Conservation (phyloP, 2,888 invertebrate species). For the Eupithecia subfuscata region DNA sequence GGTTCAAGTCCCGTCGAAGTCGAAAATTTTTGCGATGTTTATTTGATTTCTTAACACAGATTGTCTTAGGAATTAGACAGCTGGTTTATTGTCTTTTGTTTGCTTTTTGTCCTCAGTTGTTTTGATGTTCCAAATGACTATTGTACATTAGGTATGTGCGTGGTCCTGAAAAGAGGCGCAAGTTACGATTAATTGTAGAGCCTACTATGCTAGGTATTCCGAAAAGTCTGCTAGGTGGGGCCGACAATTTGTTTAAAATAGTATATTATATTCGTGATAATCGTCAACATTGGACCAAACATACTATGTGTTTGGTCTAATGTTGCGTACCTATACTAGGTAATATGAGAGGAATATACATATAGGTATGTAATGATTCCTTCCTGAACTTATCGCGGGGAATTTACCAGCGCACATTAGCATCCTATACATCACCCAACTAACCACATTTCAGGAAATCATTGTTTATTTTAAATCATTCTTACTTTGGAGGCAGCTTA, state of each 20-base stretch:
- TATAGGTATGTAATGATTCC: no score
- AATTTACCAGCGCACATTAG: not conserved
- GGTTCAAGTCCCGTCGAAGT: no score
- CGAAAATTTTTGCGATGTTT: no score
- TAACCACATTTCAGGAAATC: conserved; percentile 3
- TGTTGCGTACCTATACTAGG: no score
- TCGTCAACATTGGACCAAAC: not conserved
- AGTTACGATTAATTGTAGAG: no score
- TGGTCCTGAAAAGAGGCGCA: not conserved
- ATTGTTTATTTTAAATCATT: not conserved
- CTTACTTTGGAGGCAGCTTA: not conserved
- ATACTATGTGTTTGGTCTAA: no score
- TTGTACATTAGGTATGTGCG: not conserved
- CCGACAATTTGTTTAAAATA: not conserved
- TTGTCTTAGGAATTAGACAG: not conserved
- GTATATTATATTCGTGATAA: no score
- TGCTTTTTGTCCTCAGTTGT: not conserved
- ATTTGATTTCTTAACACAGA: no score
- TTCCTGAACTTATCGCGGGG: not conserved
- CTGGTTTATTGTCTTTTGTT: not conserved
- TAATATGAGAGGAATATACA: no score
- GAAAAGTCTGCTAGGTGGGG: not conserved
- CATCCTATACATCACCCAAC: not conserved
- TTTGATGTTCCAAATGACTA: not conserved
- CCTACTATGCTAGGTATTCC: not conserved